These are phyloP conservation scores for Serrognathus titanus DNA, from an alignment of 2,888 invertebrate species.

Conservation along the genomic window DNA sequence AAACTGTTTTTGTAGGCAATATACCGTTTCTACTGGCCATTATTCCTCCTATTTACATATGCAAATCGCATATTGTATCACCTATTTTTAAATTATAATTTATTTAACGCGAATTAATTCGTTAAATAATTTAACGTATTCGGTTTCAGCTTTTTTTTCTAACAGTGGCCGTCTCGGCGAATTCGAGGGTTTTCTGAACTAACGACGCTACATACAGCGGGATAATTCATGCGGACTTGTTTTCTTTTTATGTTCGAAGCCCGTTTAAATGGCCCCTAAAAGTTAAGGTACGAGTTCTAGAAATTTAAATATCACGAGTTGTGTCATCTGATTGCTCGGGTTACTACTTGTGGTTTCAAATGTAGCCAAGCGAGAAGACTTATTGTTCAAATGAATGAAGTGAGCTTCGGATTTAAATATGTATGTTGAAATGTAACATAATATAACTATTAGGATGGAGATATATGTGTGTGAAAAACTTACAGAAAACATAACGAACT, in stretches of 20 bases:
- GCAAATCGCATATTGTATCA: not conserved
- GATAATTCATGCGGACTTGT: not conserved
- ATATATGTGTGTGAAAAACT: constrained; percentile 35
- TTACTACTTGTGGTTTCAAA: constrained; percentile 39
- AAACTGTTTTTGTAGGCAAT: constrained; percentile 14
- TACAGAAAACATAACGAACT: not conserved
- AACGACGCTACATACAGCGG: not conserved
- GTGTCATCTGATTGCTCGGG: constrained; percentile 38
- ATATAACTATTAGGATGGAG: constrained; percentile 41
- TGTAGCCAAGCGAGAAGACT: constrained; percentile 42
- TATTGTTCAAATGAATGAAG: constrained; percentile 37
- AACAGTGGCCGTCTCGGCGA: too few relatives aligned
- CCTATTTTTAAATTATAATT: not conserved
- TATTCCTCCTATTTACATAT: not conserved
- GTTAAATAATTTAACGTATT: not conserved
- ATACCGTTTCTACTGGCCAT: not conserved
- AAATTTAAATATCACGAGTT: constrained; percentile 34
- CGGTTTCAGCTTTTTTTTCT: not conserved
- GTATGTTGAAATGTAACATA: constrained; percentile 30
- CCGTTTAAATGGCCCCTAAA: not conserved
- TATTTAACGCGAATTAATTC: not conserved
- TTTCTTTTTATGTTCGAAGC: not conserved
- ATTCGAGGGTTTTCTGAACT: too few relatives aligned
- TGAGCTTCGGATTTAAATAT: constrained; percentile 36
- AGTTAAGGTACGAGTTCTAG: constrained; percentile 14